These are phyloP conservation scores for Diabrotica undecimpunctata DNA, from an alignment of 1,140 invertebrate species.

Conservation along the genomic window DNA sequence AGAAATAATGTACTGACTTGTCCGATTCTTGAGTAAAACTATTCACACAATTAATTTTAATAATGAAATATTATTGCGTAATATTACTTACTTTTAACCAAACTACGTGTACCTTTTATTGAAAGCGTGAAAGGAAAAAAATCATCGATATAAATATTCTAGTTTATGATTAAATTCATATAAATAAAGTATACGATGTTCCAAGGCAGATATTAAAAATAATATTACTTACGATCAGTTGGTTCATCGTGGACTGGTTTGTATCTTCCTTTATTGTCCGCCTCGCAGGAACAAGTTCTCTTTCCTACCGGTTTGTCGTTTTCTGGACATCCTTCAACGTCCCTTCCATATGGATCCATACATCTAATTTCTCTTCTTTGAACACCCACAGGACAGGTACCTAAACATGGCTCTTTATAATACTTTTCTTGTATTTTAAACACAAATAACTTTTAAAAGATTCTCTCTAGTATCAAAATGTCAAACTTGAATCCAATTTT, in stretches of 20 bases:
- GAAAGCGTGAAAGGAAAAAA: background rate
- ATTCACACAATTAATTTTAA: too few relatives aligned
- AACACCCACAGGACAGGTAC: constrained; percentile 56
- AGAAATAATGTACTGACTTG: too few relatives aligned
- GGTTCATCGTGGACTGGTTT: constrained; percentile 45
- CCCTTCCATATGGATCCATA: constrained; percentile 50
- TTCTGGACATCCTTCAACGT: constrained; percentile 35
- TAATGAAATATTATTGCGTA: too few relatives aligned
- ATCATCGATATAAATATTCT: too few relatives aligned
- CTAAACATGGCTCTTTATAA: background rate
- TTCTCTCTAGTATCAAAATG: too few relatives aligned
- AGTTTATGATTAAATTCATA: too few relatives aligned
- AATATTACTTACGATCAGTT: constrained; percentile 38
- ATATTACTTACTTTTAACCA: background rate
- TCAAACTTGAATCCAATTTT: too few relatives aligned
- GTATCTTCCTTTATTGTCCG: constrained; percentile 29
- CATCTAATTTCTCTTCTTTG: constrained; percentile 61
- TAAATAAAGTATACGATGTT: too few relatives aligned
- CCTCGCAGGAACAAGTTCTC: constrained; percentile 38
- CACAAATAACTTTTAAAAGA: too few relatives aligned
- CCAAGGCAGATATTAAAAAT: too few relatives aligned
- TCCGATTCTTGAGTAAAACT: too few relatives aligned
- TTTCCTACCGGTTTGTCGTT: constrained; percentile 38
- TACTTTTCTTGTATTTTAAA: too few relatives aligned
- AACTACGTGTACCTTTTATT: background rate